Evolutionary conservation across 2,113 vertebrate genomes (phyloP).

Genomic region (Mirounga angustirostris): DNA sequence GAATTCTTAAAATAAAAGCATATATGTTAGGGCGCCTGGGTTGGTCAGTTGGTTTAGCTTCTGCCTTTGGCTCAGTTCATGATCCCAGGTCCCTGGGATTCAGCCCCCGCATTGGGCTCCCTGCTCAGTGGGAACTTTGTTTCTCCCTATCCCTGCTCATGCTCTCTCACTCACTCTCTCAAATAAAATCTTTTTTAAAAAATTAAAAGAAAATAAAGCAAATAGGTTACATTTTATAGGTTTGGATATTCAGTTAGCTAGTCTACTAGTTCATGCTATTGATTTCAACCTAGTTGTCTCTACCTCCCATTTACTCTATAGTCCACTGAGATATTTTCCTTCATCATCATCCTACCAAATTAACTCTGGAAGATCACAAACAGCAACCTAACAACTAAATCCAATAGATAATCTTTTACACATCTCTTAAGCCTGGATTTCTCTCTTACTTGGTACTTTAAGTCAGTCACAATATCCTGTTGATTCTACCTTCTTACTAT

Average conservation of each 20-base stretch:
- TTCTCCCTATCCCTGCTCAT: background rate
- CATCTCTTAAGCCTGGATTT: background rate
- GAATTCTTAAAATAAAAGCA: slow-evolving; percentile 29
- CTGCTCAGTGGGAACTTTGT: background rate
- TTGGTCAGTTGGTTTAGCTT: too few relatives aligned
- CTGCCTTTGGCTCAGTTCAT: too few relatives aligned
- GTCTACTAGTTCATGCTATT: background rate
- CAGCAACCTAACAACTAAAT: background rate
- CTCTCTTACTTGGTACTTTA: background rate
- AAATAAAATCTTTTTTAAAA: too few relatives aligned
- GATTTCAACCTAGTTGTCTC: background rate
- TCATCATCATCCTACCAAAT: background rate
- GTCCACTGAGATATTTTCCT: background rate
- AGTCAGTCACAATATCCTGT: background rate
- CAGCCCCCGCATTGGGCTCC: too few relatives aligned
- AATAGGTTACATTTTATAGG: background rate
- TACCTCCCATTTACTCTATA: background rate
- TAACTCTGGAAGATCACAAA: background rate
- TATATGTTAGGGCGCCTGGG: background rate
- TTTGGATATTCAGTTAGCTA: background rate
- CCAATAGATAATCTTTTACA: background rate
- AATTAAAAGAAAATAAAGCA: background rate
- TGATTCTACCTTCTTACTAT: background rate
- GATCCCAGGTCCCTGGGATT: background rate
- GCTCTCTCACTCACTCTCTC: background rate